phyloP scores from a whole-genome alignment of 2,888 invertebrate genomes.

The Ormyrus rosae region DNA sequence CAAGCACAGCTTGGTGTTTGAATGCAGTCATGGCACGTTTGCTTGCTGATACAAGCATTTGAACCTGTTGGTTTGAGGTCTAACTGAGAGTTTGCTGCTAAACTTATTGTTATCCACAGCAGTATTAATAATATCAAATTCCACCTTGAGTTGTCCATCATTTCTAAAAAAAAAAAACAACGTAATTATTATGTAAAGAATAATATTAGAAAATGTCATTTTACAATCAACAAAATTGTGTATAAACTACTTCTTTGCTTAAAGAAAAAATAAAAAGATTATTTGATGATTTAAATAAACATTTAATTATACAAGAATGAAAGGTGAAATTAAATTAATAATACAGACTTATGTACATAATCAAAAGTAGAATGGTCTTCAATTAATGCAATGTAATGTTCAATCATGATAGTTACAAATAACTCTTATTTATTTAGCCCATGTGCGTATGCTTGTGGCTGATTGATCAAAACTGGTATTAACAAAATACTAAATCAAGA shows the following conservation, averaged over 20 bases:
- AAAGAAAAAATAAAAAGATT: neutral
- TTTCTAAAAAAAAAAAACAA: slow-evolving; percentile 35
- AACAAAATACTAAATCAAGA: neutral
- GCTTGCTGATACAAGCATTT: slow-evolving; percentile 90
- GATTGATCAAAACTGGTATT: slow-evolving; percentile 9
- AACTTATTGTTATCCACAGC: slow-evolving; percentile 31
- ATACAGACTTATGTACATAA: neutral
- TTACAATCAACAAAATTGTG: neutral
- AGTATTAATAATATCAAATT: slow-evolving; percentile 26
- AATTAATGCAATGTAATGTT: neutral
- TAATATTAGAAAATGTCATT: neutral
- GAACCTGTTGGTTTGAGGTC: slow-evolving; percentile 77
- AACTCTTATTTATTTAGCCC: neutral
- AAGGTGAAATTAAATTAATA: neutral
- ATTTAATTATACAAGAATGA: neutral
- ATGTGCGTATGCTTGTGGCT: neutral
- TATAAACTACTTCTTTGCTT: neutral
- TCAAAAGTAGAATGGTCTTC: slow-evolving; percentile 1
- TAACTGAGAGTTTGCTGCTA: slow-evolving; percentile 61
- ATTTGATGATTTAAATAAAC: neutral
- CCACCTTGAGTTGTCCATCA: slow-evolving; percentile 23
- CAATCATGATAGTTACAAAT: neutral
- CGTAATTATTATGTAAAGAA: neutral
- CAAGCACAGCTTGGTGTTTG: slow-evolving; percentile 92
- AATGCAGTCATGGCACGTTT: slow-evolving; percentile 93